Base-by-base conservation (phyloP, 1,140 invertebrate genomes). In the Colletes latitarsis region DNA sequence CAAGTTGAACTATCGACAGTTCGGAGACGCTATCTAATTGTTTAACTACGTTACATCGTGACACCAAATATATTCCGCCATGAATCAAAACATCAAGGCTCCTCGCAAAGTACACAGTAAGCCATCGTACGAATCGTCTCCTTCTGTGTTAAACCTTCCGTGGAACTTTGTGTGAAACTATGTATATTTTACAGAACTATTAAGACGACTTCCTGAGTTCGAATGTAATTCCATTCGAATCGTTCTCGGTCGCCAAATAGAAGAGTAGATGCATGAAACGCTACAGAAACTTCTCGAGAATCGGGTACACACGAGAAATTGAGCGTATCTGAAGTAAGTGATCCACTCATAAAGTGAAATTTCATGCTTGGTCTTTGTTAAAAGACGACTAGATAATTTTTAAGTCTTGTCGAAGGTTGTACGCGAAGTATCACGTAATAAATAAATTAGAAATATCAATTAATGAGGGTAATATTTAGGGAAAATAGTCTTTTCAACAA, bases 161-260 rank as follows among this genome's bases (percentile, higher is more conserved):
- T 67, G 43, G 17, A 83, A 84, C 73, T 83, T 74, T 39, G 43
- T 19, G 43, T 55, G 66, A 19, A 70, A 70, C 82, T 71, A 73
- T 63, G 57, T 71, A 71, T 69, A 69, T 75, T 80, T 58, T 80
- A 73, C 46, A 12, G 63, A 73, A 83, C 70, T 84, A 83, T 80
- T 46, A 53, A 71, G 60, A 66, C 68, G 84, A 71, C 43, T 41
- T 62, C 0, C 46, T 2, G 15, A 60, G 39, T 58, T 58, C 46
- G 4, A 17, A 30, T 75, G 30, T 21, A 67, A 53, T 21, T 41
- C 30, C 19, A 15, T 67, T 19, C 1, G 6, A 55, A 57, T 52
- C 30, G 30, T 43, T 6, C 62, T 15, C 62, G 0, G 41, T 17
- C 49, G 14, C 58, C 30, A 15, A n/a, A 8, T 6, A 12, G 19